Base-by-base conservation (phyloP, 2,113 vertebrate genomes). In the Albula goreensis region DNA sequence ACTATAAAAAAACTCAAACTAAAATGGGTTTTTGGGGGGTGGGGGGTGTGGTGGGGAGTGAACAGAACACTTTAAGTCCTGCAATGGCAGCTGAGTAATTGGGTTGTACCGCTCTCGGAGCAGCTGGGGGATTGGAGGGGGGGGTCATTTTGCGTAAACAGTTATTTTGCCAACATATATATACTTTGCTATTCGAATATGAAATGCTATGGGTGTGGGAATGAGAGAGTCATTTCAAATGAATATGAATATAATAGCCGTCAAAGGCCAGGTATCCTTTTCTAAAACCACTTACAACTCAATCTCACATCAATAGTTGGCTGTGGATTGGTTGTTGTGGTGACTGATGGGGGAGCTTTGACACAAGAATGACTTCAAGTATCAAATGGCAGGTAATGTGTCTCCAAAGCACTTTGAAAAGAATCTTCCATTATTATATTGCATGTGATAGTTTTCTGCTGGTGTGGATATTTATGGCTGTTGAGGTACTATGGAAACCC, bases 241-340 rank as follows among this genome's bases (percentile, higher is more conserved):
- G 89, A 87, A 91, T 92, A 89, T 91, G 89, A 93, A 92, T 91
- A 86, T 77, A 86, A 87, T 81, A 80, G 89, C 85, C 85, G 85
- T 81, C 87, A 88, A 85, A 83, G 57, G 88, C 85, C 89, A 90
- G 86, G 90, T 88, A 90, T 88, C 87, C 88, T 60, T 41, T 41
- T 87, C 57, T 80, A 83, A 86, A 85, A 89, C 88, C 80, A 89
- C 90, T 85, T 88, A 90, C 84, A 90, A 88, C 90, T 89, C 92
- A 91, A 93, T 93, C 91, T 91, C 86, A 85, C 88, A 83, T 91
- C 88, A 88, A 88, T 83, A 89, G 88, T 86, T 89, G 84, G 84
- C 85, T 82, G 52, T 48, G 88, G 86, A 92, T 88, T 88, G 92
- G 79, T 78, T 74, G 57, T 78, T 77, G 85, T 80, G 57, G 81